phyloP scores from a whole-genome alignment of 2,888 invertebrate species.

The Orthosia cruda region DNA sequence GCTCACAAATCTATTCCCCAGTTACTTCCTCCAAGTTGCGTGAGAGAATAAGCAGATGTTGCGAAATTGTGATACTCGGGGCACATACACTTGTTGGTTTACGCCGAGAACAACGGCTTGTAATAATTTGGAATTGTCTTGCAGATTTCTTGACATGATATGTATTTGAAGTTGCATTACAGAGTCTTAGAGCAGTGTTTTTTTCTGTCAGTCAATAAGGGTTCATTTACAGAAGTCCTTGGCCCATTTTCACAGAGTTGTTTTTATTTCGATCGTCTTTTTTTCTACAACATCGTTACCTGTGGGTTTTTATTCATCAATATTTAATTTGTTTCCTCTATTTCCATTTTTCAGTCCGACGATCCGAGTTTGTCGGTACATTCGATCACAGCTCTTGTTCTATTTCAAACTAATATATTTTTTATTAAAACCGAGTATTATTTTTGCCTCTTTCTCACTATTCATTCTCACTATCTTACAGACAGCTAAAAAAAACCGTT shows the following conservation, averaged over 20 bases:
- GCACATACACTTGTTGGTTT: slow-evolving; percentile 47
- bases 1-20: slow-evolving; percentile 30
- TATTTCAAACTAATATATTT: too few relatives aligned
- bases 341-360: not conserved
- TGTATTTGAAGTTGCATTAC: slow-evolving; percentile 1
- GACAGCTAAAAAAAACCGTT: not conserved
- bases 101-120: slow-evolving; percentile 1
- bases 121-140: slow-evolving; percentile 16
- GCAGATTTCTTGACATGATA: slow-evolving; percentile 23
- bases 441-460: not conserved
- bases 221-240: not conserved
- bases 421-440: too few relatives aligned
- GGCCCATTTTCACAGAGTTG: not conserved
- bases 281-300: too few relatives aligned
- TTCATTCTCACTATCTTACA: not conserved
- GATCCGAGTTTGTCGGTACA: not conserved
- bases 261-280: not conserved
- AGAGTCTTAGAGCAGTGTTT: not conserved
- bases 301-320: too few relatives aligned
- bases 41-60: slow-evolving; percentile 52
- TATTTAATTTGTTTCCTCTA: not conserved
- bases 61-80: slow-evolving; percentile 26
- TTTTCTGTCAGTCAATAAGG: not conserved
- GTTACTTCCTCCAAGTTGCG: slow-evolving; percentile 21
- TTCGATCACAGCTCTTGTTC: not conserved